phyloP scores from a whole-genome alignment of 2,797 vertebrate species.

The Acanthurus tractus region DNA sequence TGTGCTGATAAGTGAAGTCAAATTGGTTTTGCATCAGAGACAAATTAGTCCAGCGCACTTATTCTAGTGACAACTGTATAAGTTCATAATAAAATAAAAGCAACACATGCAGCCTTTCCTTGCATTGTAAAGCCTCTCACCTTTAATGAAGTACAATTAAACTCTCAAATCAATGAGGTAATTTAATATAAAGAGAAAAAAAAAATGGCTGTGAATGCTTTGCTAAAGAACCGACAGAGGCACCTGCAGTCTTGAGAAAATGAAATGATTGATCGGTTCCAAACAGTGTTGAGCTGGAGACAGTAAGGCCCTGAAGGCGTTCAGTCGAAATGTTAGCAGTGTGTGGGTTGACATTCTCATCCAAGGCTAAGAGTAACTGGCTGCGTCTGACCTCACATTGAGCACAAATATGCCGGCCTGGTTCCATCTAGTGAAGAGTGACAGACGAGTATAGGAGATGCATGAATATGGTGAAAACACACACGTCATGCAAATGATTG shows the following conservation, averaged over 20 bases:
- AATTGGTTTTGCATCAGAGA: conserved; percentile 38
- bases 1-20: conserved; percentile 32
- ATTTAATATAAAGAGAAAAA: background rate
- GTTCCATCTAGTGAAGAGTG: conserved; percentile 16
- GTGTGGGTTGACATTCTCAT: conserved; percentile 43
- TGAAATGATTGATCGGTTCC: conserved; percentile 29
- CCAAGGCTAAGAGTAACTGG: conserved; percentile 22
- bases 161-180: background rate
- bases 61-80: conserved; percentile 11
- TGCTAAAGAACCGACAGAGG: conserved; percentile 10
- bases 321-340: conserved; percentile 38
- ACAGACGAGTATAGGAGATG: background rate
- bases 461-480: too few relatives aligned
- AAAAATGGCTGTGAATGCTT: background rate
- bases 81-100: background rate
- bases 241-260: conserved; percentile 28
- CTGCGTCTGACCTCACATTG: conserved; percentile 22
- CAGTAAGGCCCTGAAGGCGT: conserved; percentile 44
- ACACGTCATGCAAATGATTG: too few relatives aligned
- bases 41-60: conserved; percentile 32
- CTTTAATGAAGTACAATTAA: conserved; percentile 8
- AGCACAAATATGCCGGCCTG: background rate
- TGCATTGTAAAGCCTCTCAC: background rate
- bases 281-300: conserved; percentile 32
- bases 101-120: background rate